Conservation (phyloP, 2,888 invertebrate genomes). For the Polydrusus pterygomalis region DNA sequence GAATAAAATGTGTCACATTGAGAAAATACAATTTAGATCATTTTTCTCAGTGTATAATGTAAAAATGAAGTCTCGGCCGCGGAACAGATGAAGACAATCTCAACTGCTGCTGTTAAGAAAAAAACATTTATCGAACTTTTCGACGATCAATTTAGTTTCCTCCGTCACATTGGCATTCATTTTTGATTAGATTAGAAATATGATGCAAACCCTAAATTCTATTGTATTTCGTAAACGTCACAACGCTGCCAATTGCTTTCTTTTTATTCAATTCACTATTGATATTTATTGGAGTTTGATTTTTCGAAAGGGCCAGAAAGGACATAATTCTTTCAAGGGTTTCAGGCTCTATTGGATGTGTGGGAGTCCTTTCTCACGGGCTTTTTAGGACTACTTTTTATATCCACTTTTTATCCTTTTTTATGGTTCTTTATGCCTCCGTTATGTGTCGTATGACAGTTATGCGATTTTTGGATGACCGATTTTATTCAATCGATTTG, state of each 20-base stretch:
- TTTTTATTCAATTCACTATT: slow-evolving; percentile 23
- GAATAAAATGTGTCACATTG: too few species aligned
- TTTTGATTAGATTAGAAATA: too few species aligned
- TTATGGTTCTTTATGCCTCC: slow-evolving; percentile 33
- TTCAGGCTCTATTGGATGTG: slow-evolving; percentile 42
- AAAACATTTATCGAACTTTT: too few species aligned
- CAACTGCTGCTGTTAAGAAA: too few species aligned
- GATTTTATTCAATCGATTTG: slow-evolving; percentile 37
- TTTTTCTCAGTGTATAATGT: too few species aligned
- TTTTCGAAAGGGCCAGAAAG: slow-evolving; percentile 46
- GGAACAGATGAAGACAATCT: too few species aligned
- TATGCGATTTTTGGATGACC: slow-evolving; percentile 31
- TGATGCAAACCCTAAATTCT: too few species aligned
- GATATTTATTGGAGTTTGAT: slow-evolving; percentile 54
- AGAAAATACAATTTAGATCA: too few species aligned
- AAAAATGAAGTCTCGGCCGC: too few species aligned
- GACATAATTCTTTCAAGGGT: slow-evolving; percentile 49
- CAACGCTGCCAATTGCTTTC: slow-evolving; percentile 31
- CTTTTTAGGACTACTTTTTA: slow-evolving; percentile 35
- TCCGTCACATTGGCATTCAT: too few species aligned
- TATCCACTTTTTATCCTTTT: slow-evolving; percentile 29
- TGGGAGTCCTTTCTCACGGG: slow-evolving; percentile 54
- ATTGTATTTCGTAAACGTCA: neutral
- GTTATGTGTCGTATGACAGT: slow-evolving; percentile 33
- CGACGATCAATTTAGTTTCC: too few species aligned